Conservation (phyloP, 2,797 vertebrate species). For the Pelodytes ibericus region DNA sequence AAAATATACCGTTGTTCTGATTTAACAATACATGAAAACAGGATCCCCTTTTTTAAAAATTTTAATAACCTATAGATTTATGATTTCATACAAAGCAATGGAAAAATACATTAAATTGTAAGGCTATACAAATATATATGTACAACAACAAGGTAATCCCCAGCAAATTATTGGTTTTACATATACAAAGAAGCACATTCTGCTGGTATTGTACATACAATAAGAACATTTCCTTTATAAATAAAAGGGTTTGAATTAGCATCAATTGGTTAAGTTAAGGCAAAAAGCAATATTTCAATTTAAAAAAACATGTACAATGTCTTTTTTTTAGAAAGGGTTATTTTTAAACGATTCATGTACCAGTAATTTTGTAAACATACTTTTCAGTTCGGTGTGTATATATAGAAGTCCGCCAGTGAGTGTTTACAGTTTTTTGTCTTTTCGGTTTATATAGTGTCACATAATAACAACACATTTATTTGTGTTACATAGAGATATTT, state of each 20-base stretch:
- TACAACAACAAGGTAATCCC: slow-evolving; percentile 37
- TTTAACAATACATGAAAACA: no score
- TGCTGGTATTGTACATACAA: slow-evolving; percentile 14
- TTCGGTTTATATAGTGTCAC: no score
- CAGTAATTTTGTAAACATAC: slow-evolving; percentile 30
- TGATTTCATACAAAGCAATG: slow-evolving; percentile 34
- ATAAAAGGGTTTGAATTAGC: slow-evolving; percentile 4
- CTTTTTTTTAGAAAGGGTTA: background rate
- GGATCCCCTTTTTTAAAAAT: background rate
- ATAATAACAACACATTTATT: no score
- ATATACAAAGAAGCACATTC: slow-evolving; percentile 39
- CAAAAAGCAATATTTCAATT: background rate
- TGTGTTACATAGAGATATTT: no score
- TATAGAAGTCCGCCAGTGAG: no score
- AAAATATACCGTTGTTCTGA: no score
- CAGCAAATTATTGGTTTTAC: slow-evolving; percentile 43
- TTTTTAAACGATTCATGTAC: background rate
- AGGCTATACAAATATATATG: slow-evolving; percentile 37
- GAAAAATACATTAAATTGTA: slow-evolving; percentile 38
- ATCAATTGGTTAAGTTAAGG: slow-evolving; percentile 24
- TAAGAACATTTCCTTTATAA: background rate
- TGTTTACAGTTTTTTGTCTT: no score
- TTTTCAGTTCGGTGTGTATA: background rate
- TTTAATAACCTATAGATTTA: slow-evolving; percentile 9
- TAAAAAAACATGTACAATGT: slow-evolving; percentile 1